Evolutionary conservation across 2,113 vertebrate genomes (phyloP), one percentile per base, ranked within the genome.

Genomic region (Elachura formosa): DNA sequence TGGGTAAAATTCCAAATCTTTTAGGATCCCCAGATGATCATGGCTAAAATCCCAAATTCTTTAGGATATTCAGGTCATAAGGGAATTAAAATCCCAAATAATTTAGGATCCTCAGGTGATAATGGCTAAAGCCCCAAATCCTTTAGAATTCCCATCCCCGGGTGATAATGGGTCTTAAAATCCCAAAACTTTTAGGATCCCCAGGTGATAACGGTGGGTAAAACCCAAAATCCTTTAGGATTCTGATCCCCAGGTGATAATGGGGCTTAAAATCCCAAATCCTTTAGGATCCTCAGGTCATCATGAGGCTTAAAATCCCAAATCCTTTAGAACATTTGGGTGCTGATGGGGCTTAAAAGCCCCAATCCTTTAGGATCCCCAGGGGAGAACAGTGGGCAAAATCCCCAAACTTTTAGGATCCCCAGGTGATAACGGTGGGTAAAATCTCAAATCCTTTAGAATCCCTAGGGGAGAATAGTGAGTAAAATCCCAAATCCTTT

Each of bases 181-280:
- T 9, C 43, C 43, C 43, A 45, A 45, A 45, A 19, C 43, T 19
- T 45, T 45, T 33, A 11, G 24, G 18, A 29, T 2, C 10, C 12
- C 33, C 15, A 40, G 12, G 59, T 20, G 8, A 40, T 29, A 20
- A 40, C 8, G 3, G 25, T 4, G 36, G 1, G 2, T 10, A 29
- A 29, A 41, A 40, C 1, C 16, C 36, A 3, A 31, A 9, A 17
- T 2, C 18, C 6, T 49, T 22, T 16, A 38, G n/a, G 72, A 23
- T 6, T 4, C 2, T 43, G 54, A 33, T 4, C 17, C 10, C 31
- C 28, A 24, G 46, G 46, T 48, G 46, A 48, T 24, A 40, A 62
- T 2, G 18, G 28, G 41, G 41, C 12, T 7, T 10, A 26, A 67
- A 66, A 5, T 2, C 43, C n/a, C 2, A 36, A 4, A 1, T 0